Percentiles rank a stretch among this genome's conserved stretches.
phyloP scores from a whole-genome alignment of 2,797 vertebrate genomes.

The Lepus townsendii region DNA sequence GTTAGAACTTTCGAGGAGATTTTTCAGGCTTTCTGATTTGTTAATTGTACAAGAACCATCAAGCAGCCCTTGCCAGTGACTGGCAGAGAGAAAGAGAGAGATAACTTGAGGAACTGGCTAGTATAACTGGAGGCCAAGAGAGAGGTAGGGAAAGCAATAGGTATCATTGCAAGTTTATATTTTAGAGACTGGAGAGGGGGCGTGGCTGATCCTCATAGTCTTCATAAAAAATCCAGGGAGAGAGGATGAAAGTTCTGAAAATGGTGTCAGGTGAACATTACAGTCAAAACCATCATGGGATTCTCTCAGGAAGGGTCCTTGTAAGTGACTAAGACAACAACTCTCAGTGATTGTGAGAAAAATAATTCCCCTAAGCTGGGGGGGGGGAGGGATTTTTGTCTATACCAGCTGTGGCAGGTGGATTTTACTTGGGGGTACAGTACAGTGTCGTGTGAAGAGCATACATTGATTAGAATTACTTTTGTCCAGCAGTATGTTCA shows the following conservation, averaged over 20 bases:
- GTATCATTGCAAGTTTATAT: no score
- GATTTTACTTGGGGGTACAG: not conserved
- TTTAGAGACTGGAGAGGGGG: not conserved
- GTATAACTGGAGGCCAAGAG: not conserved
- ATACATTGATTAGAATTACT: not conserved
- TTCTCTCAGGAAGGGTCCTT: not conserved
- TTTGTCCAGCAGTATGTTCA: not conserved
- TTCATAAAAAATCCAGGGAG: not conserved
- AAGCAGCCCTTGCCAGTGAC: rapidly evolving
- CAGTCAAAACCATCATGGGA: not conserved
- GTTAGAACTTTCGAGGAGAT: not conserved
- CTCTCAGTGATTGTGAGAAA: not conserved
- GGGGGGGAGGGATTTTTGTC: not conserved
- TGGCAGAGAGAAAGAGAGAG: not conserved
- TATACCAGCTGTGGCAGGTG: not conserved
- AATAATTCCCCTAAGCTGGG: not conserved
- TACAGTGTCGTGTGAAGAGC: not conserved
- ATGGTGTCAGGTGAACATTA: not conserved
- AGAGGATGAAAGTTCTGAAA: not conserved
- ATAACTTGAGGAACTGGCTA: not conserved
- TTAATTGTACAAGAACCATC: not conserved
- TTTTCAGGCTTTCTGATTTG: not conserved
- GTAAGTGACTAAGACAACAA: not conserved
- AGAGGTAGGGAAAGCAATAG: not conserved
- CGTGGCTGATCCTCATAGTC: not conserved